These are phyloP conservation scores for Zaprionus lineosus DNA, from an alignment of 2,888 invertebrate species.

Conservation along the genomic window DNA sequence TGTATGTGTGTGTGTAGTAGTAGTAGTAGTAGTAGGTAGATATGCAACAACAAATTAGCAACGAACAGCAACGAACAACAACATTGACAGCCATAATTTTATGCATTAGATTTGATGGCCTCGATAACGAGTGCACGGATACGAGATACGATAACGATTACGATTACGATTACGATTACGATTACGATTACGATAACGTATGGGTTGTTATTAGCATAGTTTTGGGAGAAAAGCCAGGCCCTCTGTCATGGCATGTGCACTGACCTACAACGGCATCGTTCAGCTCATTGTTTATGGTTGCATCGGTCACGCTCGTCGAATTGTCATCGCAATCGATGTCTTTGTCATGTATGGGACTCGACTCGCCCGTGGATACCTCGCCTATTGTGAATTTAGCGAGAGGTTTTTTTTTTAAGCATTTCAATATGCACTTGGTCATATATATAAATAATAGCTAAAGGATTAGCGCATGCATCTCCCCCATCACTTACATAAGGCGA, in stretches of 20 bases:
- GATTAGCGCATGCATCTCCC: conserved; percentile 22
- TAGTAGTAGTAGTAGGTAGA: conserved; percentile 5
- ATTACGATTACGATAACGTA: too few relatives aligned
- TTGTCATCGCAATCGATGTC: conserved; percentile 80
- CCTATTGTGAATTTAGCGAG: conserved; percentile 70
- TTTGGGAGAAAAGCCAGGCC: conserved; percentile 13
- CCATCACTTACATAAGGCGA: conserved; percentile 90
- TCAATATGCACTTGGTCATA: conserved; percentile 6
- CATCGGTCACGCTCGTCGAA: conserved; percentile 80
- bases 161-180: too few relatives aligned
- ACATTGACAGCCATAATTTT: conserved; percentile 59
- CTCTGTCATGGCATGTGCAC: conserved; percentile 56
- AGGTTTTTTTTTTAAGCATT: conserved; percentile 31
- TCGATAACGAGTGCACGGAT: background rate
- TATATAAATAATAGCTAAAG: background rate
- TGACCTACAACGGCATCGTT: conserved; percentile 82
- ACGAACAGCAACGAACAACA: conserved; percentile 63
- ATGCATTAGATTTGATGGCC: too few relatives aligned
- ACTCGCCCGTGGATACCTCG: conserved; percentile 83
- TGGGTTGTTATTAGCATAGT: conserved; percentile 14
- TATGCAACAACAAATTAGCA: conserved; percentile 54
- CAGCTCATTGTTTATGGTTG: conserved; percentile 78
- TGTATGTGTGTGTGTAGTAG: conserved; percentile 13
- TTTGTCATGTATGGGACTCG: conserved; percentile 82
- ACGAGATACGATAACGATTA: too few relatives aligned